Evolutionary conservation across 2,113 vertebrate genomes (phyloP).

Genomic region (Nasalis larvatus): DNA sequence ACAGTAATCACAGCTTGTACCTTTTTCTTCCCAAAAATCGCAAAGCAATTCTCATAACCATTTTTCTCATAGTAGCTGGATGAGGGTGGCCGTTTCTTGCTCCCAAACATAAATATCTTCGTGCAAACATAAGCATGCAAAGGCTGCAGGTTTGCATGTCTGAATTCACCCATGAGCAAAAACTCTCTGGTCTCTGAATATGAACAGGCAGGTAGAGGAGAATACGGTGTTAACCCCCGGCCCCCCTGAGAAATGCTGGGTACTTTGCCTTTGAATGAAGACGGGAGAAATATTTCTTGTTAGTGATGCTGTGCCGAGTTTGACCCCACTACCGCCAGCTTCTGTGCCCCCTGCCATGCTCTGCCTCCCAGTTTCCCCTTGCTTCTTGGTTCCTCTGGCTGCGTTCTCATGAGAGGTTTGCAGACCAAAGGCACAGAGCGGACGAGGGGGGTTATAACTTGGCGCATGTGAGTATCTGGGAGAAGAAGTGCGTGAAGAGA

Average conservation of each 20-base stretch:
- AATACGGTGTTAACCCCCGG: fast-evolving
- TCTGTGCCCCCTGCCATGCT: background rate
- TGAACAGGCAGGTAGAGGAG: background rate
- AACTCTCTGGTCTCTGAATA: background rate
- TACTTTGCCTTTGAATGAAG: background rate
- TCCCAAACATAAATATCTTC: background rate
- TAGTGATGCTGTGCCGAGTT: background rate
- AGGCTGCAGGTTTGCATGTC: background rate
- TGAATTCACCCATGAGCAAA: background rate
- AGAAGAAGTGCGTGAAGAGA: background rate
- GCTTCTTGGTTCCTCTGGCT: background rate
- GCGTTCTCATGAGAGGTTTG: background rate
- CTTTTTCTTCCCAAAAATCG: background rate
- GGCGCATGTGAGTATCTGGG: background rate
- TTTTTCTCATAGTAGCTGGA: background rate
- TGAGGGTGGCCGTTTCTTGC: background rate
- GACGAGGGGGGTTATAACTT: background rate
- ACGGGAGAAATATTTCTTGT: background rate
- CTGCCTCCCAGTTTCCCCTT: background rate
- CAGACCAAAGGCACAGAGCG: constrained; percentile 14
- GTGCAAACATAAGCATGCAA: background rate
- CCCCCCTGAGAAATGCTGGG: background rate
- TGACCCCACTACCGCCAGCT: background rate
- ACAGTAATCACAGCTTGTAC: background rate
- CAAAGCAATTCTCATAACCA: background rate